phyloP scores from a whole-genome alignment of 2,797 vertebrate genomes.

The Thripadectes ignobilis region DNA sequence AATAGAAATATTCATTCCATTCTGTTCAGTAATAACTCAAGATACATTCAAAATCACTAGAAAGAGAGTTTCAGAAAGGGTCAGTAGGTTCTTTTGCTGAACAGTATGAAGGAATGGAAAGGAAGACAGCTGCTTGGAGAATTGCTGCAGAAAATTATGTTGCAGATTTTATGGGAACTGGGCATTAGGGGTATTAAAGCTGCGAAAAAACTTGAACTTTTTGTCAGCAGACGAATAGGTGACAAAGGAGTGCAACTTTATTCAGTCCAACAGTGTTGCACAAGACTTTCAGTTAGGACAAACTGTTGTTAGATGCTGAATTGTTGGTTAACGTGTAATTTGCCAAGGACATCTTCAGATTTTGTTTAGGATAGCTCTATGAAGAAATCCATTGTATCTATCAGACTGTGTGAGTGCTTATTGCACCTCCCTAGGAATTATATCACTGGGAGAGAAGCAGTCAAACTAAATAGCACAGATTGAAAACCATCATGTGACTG shows the following conservation, averaged over 20 bases:
- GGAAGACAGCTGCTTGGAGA: not conserved
- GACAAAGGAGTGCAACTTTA: not conserved
- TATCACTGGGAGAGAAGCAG: not conserved
- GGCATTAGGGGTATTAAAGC: not conserved
- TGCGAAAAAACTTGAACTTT: not conserved
- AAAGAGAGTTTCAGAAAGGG: not conserved
- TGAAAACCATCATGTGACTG: not conserved
- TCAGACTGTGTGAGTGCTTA: not conserved
- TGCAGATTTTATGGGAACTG: not conserved
- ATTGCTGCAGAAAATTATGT: not conserved
- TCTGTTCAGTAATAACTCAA: not conserved
- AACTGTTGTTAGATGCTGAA: not conserved
- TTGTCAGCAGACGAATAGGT: not conserved
- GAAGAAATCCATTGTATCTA: not conserved
- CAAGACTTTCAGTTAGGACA: not conserved
- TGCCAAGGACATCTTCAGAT: not conserved
- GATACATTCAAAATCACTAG: not conserved
- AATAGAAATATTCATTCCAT: not conserved
- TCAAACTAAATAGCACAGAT: not conserved
- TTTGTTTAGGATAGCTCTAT: not conserved
- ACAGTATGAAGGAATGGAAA: not conserved
- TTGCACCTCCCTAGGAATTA: not conserved
- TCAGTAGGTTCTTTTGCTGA: not conserved
- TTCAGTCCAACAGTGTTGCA: not conserved
- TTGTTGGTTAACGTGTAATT: not conserved